A percentile compares a stretch with the other conserved stretches of the same genome.
Conservation (phyloP, 2,797 vertebrate genomes). For the Gorsachius magnificus region DNA sequence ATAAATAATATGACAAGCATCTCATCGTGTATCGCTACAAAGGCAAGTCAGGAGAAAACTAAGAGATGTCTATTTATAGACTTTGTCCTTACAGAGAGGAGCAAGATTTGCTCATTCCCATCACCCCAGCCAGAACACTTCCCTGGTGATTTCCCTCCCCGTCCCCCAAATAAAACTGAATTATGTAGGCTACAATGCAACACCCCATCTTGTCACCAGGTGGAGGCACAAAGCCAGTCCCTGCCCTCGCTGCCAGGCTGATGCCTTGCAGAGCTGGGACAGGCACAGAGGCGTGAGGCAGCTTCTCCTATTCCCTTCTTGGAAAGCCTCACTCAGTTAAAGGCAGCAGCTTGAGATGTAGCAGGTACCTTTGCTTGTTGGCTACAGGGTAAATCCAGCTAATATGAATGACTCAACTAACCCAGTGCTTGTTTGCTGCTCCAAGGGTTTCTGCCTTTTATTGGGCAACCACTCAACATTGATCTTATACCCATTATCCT, state of each 20-base stretch:
- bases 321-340: not conserved
- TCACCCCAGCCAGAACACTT: not conserved
- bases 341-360: not conserved
- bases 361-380: not conserved
- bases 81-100: not conserved
- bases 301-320: not conserved
- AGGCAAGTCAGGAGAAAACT: not conserved
- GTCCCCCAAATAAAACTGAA: rapidly evolving
- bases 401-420: rapidly evolving
- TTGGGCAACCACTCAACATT: not conserved
- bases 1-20: not conserved
- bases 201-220: not conserved
- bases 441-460: not conserved
- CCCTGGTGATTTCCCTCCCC: not conserved
- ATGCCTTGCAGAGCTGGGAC: not conserved
- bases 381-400: not conserved
- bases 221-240: slow-evolving; percentile 25
- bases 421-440: not conserved
- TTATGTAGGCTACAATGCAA: not conserved
- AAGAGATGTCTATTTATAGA: not conserved
- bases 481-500: not conserved
- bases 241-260: not conserved
- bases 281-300: not conserved
- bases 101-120: not conserved
- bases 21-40: rapidly evolving